phyloP scores from a whole-genome alignment of 2,113 vertebrate species.

The Astatoreochromis straeleni region DNA sequence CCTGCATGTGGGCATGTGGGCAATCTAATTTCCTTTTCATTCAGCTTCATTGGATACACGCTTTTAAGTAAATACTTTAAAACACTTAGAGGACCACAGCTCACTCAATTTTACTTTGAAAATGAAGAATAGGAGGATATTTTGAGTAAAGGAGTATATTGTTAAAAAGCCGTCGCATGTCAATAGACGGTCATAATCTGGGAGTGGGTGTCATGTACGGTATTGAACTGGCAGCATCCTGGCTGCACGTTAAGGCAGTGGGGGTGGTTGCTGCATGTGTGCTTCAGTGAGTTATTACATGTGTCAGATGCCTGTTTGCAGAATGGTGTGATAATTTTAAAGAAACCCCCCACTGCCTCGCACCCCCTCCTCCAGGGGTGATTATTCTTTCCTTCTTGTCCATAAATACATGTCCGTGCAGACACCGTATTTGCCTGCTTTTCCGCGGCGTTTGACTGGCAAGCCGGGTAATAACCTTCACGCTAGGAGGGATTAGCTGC shows the following conservation, averaged over 20 bases:
- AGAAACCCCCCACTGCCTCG: neutral
- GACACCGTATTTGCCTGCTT: constrained; percentile 5
- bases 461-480: constrained; percentile 33
- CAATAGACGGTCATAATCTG: neutral
- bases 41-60: neutral
- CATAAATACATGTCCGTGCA: constrained; percentile 25
- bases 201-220: neutral
- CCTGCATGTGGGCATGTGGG: neutral
- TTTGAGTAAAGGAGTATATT: neutral
- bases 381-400: neutral
- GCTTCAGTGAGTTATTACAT: neutral
- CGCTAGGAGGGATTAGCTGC: constrained; percentile 18
- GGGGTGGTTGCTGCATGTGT: neutral
- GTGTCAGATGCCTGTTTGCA: neutral
- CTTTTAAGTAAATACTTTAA: neutral
- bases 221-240: neutral
- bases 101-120: neutral
- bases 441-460: constrained; percentile 33
- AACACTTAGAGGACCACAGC: neutral
- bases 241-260: neutral
- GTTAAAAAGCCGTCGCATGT: neutral
- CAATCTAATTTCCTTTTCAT: constrained; percentile 3
- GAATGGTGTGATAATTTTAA: constrained; percentile 12
- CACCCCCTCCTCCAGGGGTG: neutral
- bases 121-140: neutral